Conservation (phyloP, 2,113 vertebrate species). For the Vireo altiloquus region DNA sequence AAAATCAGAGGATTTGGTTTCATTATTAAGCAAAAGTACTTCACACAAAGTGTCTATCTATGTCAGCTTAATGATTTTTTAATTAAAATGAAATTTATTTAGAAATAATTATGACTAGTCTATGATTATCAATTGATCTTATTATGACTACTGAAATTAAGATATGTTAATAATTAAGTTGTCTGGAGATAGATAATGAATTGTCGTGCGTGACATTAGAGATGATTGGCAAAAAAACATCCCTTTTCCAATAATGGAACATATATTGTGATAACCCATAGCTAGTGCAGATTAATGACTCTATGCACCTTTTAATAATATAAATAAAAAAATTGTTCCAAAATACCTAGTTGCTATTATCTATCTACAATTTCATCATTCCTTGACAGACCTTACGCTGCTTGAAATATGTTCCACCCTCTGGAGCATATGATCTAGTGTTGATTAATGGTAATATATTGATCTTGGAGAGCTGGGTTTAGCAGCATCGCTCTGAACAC, state of each 20-base stretch:
- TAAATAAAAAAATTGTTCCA: background rate
- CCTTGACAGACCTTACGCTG: background rate
- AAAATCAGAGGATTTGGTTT: constrained; percentile 1
- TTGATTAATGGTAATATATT: background rate
- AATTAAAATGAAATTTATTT: constrained; percentile 20
- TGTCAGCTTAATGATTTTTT: constrained; percentile 54
- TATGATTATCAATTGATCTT: constrained; percentile 62
- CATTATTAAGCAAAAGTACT: constrained; percentile 6
- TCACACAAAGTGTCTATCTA: background rate
- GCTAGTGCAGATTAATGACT: background rate
- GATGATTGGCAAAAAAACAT: background rate
- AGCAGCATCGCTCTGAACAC: background rate
- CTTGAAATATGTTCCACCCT: background rate
- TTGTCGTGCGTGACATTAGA: background rate
- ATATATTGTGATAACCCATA: background rate
- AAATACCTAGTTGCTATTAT: background rate
- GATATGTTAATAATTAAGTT: constrained; percentile 55
- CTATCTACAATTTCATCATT: background rate
- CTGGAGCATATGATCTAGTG: background rate
- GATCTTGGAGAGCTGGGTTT: background rate
- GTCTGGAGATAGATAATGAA: constrained; percentile 8
- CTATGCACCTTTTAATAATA: background rate
- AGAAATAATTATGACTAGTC: constrained; percentile 54
- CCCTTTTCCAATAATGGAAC: background rate
- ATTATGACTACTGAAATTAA: constrained; percentile 40